Percentiles rank a stretch among this genome's conserved stretches.
Evolutionary conservation across 1,140 invertebrate genomes (phyloP).

Genomic region (Rhyzopertha dominica): DNA sequence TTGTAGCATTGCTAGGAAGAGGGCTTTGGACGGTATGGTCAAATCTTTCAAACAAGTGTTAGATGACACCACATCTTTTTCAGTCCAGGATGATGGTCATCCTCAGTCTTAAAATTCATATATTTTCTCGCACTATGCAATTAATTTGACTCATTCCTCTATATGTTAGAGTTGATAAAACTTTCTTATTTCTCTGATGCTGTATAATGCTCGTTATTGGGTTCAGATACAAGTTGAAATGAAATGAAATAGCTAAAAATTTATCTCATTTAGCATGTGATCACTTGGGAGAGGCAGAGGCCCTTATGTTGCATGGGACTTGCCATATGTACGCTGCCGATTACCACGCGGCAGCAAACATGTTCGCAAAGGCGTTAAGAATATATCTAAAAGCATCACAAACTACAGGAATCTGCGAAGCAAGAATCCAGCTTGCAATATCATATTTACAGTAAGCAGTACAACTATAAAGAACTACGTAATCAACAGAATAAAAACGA

Average conservation of each 20-base stretch:
- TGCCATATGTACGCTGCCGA: conserved; percentile 48
- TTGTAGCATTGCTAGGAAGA: conserved; percentile 47
- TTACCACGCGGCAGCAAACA: conserved; percentile 46
- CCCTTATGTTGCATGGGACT: conserved; percentile 49
- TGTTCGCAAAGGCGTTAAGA: conserved; percentile 46
- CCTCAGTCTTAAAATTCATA: too few species aligned
- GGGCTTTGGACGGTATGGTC: conserved; percentile 49
- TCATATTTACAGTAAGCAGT: conserved; percentile 32
- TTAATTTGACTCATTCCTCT: too few species aligned
- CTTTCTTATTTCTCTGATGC: too few species aligned
- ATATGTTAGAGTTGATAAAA: too few species aligned
- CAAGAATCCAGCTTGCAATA: conserved; percentile 47
- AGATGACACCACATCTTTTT: too few species aligned
- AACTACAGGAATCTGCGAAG: conserved; percentile 47
- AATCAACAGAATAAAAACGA: conserved; percentile 4
- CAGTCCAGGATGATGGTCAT: too few species aligned
- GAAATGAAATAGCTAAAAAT: too few species aligned
- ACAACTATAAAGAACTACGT: conserved; percentile 2
- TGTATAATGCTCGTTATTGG: too few species aligned
- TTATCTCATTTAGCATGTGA: conserved; percentile 46
- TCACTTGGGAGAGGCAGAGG: conserved; percentile 45
- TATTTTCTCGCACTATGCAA: too few species aligned
- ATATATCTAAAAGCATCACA: conserved; percentile 44
- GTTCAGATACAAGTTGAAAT: too few species aligned
- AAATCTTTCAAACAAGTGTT: conserved; percentile 3